Evolutionary conservation across 2,888 invertebrate species (phyloP).

Genomic region (Ecdyonurus torrentis): DNA sequence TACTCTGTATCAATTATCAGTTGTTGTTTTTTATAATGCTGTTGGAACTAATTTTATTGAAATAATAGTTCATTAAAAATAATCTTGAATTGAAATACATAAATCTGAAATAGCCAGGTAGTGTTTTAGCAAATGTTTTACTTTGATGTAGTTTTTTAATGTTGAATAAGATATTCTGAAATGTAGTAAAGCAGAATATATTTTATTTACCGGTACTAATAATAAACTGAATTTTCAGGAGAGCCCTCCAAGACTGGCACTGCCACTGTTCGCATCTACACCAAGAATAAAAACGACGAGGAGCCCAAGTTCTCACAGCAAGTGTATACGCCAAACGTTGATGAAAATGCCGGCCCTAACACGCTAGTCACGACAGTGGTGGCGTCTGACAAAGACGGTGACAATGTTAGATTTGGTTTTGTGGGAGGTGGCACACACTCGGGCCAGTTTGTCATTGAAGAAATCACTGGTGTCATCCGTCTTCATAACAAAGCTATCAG

Average conservation of each 20-base stretch:
- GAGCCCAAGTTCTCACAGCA: constrained; percentile 93
- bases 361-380: constrained; percentile 93
- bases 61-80: too few relatives aligned
- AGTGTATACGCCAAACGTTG: constrained; percentile 91
- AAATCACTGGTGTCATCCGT: constrained; percentile 86
- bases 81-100: too few relatives aligned
- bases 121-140: too few relatives aligned
- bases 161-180: too few relatives aligned
- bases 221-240: too few relatives aligned
- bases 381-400: constrained; percentile 93
- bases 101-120: too few relatives aligned
- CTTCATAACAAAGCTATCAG: constrained; percentile 73
- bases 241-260: constrained; percentile 83
- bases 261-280: constrained; percentile 86
- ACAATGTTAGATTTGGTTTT: constrained; percentile 75
- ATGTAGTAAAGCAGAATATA: too few relatives aligned
- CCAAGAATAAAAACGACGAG: constrained; percentile 97
- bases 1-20: too few relatives aligned
- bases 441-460: constrained; percentile 88
- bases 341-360: constrained; percentile 89
- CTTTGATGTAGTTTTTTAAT: too few relatives aligned
- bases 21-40: too few relatives aligned
- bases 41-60: too few relatives aligned
- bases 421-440: constrained; percentile 74
- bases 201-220: too few relatives aligned